Conservation (phyloP, 2,888 invertebrate species). For the Rotaria sp. region DNA sequence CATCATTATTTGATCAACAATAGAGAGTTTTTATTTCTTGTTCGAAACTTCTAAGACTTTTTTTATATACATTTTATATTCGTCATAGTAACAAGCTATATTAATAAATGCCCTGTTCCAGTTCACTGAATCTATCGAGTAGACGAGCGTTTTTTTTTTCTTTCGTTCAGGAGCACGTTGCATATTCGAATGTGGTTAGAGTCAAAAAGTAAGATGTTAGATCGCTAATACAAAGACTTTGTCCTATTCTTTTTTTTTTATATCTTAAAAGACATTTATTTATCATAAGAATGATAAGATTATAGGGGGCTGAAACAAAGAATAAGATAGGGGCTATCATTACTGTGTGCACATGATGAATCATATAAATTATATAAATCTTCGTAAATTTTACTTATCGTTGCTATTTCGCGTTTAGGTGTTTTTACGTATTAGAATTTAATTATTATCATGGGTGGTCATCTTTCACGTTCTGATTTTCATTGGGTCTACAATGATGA, state of each 20-base stretch:
- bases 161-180: too few species aligned
- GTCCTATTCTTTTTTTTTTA: background rate
- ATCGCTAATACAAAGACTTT: too few species aligned
- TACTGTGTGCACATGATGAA: background rate
- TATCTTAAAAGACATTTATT: background rate
- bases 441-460: slow-evolving; percentile 22
- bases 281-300: background rate
- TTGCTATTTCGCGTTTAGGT: background rate
- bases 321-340: background rate
- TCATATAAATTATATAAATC: background rate
- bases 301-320: background rate
- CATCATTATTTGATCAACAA: background rate
- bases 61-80: too few species aligned
- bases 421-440: background rate
- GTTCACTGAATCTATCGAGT: background rate
- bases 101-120: background rate
- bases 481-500: slow-evolving; percentile 40
- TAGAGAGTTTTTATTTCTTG: background rate
- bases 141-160: too few species aligned
- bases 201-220: too few species aligned
- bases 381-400: background rate
- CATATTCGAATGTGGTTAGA: too few species aligned
- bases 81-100: too few species aligned
- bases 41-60: too few species aligned
- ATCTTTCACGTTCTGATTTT: slow-evolving; percentile 29